These are phyloP conservation scores for Agonopterix heracliana DNA, from an alignment of 2,888 invertebrate species.

Conservation along the genomic window DNA sequence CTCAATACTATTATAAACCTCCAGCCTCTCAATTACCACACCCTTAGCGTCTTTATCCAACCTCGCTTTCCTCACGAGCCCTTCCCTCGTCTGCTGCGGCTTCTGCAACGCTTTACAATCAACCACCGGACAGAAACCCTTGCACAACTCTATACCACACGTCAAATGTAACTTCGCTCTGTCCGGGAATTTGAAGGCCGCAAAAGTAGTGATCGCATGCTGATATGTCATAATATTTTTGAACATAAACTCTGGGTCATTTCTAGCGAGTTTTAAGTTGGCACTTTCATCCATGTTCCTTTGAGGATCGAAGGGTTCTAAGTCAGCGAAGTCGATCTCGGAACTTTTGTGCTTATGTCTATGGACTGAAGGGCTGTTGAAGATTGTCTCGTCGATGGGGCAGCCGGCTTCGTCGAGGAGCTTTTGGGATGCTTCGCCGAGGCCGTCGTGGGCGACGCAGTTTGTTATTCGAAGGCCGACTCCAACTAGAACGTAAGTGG, in stretches of 20 bases:
- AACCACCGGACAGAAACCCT: conserved; percentile 81
- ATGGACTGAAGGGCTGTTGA: conserved; percentile 71
- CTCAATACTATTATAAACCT: conserved; percentile 88
- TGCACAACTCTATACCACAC: conserved; percentile 87
- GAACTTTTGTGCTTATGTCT: conserved; percentile 50
- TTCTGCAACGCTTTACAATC: conserved; percentile 62
- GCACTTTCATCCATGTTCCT: conserved; percentile 46
- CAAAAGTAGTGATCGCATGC: conserved; percentile 79
- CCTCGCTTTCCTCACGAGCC: conserved; percentile 59
- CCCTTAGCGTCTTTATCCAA: conserved; percentile 73
- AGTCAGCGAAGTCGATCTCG: conserved; percentile 56
- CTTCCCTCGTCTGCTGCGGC: conserved; percentile 64
- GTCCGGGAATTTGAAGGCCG: conserved; percentile 90
- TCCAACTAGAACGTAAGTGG: conserved; percentile 70
- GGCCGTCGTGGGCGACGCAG: conserved; percentile 86
- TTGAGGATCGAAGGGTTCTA: conserved; percentile 47
- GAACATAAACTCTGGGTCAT: conserved; percentile 54
- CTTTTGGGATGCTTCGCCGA: conserved; percentile 84
- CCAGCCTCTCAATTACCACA: conserved; percentile 78
- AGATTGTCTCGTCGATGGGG: conserved; percentile 81
- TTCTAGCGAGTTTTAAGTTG: conserved; percentile 41
- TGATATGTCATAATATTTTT: conserved; percentile 71
- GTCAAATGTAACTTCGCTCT: conserved; percentile 84
- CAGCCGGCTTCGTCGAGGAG: conserved; percentile 85
- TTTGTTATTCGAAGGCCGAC: conserved; percentile 85